phyloP scores from a whole-genome alignment of 2,113 vertebrate genomes.

The Herpailurus yagouaroundi region DNA sequence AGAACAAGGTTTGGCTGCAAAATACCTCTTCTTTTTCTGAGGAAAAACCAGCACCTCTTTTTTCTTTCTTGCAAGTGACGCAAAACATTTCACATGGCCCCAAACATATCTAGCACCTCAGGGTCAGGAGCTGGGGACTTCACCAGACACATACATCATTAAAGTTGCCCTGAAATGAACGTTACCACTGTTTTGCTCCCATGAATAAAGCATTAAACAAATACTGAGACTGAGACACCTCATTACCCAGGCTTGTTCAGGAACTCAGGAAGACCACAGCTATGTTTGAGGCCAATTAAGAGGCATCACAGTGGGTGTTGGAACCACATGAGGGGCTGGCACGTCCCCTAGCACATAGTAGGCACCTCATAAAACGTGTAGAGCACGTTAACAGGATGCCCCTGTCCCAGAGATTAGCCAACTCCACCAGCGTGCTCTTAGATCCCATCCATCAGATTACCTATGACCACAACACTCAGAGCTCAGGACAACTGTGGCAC shows the following conservation, averaged over 20 bases:
- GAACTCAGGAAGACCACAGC: neutral
- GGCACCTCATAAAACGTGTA: slow-evolving; percentile 25
- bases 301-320: neutral
- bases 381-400: neutral
- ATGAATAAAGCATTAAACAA: slow-evolving; percentile 29
- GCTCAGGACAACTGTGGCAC: neutral
- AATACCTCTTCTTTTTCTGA: slow-evolving; percentile 28
- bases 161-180: slow-evolving; percentile 5
- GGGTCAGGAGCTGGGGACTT: slow-evolving; percentile 53
- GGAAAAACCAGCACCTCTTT: slow-evolving; percentile 38
- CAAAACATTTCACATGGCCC: slow-evolving; percentile 50
- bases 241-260: neutral
- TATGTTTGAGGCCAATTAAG: slow-evolving; percentile 26
- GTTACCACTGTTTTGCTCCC: neutral
- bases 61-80: slow-evolving; percentile 38
- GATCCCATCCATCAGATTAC: neutral
- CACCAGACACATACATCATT: slow-evolving; percentile 55
- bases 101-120: slow-evolving; percentile 54
- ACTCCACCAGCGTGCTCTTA: neutral
- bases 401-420: neutral
- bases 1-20: slow-evolving; percentile 2
- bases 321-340: neutral
- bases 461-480: neutral
- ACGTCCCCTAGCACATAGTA: neutral
- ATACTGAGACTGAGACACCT: neutral